Conservation (phyloP, 1,140 invertebrate species). For the Mercenaria mercenaria region DNA sequence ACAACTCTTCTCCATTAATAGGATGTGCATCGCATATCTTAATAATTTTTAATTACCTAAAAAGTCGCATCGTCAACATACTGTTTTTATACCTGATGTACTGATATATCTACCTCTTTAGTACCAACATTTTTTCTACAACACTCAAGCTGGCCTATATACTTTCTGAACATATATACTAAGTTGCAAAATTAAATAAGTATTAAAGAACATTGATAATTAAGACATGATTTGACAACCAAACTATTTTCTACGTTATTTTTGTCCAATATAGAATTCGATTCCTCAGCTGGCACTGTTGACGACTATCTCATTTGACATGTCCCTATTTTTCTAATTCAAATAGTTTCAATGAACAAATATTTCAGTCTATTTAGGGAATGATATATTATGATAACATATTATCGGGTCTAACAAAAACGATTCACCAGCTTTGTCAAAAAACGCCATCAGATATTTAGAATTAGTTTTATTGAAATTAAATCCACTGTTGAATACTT, state of each 20-base stretch:
- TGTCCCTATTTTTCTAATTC: conserved; percentile 44
- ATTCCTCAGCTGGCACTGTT: background rate
- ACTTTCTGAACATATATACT: no score
- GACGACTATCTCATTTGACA: conserved; percentile 39
- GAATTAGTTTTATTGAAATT: conserved; percentile 60
- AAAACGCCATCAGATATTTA: conserved; percentile 34
- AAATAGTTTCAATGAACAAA: conserved; percentile 59
- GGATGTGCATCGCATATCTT: no score
- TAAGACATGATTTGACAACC: conserved; percentile 19
- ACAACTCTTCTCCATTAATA: no score
- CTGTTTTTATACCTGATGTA: no score
- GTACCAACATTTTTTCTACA: no score
- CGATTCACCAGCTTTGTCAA: conserved; percentile 28
- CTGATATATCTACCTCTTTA: no score
- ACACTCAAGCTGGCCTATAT: no score
- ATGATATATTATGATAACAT: conserved; percentile 57
- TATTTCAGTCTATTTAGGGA: conserved; percentile 48
- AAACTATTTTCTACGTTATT: background rate
- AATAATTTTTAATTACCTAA: no score
- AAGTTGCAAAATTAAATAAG: no score
- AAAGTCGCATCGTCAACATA: no score
- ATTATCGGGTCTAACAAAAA: conserved; percentile 35
- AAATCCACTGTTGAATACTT: conserved; percentile 56
- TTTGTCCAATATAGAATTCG: background rate
- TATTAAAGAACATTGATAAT: conserved; percentile 8